Evolutionary conservation across 2,113 vertebrate species (phyloP).

Genomic region (Elachura formosa): DNA sequence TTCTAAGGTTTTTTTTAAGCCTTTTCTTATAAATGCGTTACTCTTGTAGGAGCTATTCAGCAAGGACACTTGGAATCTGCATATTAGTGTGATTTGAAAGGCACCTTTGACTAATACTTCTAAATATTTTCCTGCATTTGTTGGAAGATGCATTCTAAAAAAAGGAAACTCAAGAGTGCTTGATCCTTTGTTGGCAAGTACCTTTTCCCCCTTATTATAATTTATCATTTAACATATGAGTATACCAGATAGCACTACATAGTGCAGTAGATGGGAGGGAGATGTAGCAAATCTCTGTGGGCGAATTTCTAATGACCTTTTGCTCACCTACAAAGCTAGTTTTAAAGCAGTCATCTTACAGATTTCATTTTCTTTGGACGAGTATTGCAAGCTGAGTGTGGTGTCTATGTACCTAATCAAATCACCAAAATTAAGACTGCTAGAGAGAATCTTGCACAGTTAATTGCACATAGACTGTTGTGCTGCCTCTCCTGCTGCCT

Average conservation of each 20-base stretch:
- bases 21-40: background rate
- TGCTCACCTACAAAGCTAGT: background rate
- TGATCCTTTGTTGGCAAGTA: constrained; percentile 2
- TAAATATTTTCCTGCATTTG: background rate
- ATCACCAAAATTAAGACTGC: background rate
- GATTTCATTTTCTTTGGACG: background rate
- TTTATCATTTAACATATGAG: background rate
- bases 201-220: background rate
- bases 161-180: background rate
- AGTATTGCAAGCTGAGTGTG: background rate
- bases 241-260: background rate
- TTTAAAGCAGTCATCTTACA: background rate
- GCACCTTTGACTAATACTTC: constrained; percentile 2
- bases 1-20: background rate
- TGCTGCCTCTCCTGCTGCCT: background rate
- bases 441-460: background rate
- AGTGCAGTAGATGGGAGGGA: background rate
- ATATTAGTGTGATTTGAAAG: background rate
- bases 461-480: background rate
- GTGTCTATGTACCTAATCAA: background rate
- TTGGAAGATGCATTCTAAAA: background rate
- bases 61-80: background rate
- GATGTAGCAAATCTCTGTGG: background rate
- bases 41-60: background rate
- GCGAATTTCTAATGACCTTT: background rate